Conservation (phyloP, 2,888 invertebrate genomes). For the Archips crataeganus region DNA sequence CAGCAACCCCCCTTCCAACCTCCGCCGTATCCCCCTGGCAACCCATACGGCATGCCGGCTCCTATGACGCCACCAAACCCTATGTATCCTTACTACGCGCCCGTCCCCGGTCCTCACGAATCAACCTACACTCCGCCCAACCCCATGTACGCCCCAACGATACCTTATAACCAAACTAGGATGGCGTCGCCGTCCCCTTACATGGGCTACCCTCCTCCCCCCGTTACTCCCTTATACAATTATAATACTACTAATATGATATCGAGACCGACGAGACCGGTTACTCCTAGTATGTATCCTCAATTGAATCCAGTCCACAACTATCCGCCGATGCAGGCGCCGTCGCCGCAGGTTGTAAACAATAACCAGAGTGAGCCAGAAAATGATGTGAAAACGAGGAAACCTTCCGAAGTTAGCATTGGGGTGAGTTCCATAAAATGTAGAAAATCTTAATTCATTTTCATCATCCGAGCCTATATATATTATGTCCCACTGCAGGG, state of each 20-base stretch:
- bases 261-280: constrained; percentile 67
- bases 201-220: constrained; percentile 59
- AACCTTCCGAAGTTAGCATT: constrained; percentile 70
- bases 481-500: no score
- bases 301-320: constrained; percentile 66
- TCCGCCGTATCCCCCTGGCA: constrained; percentile 66
- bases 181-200: constrained; percentile 72
- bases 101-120: constrained; percentile 53
- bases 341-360: constrained; percentile 45
- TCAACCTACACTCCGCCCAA: constrained; percentile 59
- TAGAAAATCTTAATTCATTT: neutral
- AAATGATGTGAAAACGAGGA: constrained; percentile 62
- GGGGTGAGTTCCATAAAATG: constrained; percentile 53
- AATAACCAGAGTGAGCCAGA: constrained; percentile 61
- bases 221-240: constrained; percentile 61
- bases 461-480: no score
- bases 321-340: constrained; percentile 59
- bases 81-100: constrained; percentile 61
- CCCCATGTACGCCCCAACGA: constrained; percentile 61
- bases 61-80: constrained; percentile 54
- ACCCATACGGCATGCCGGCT: constrained; percentile 73
- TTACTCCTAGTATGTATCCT: constrained; percentile 61
- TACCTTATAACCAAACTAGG: constrained; percentile 75
- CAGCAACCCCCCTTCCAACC: constrained; percentile 60
- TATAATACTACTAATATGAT: constrained; percentile 79